Evolutionary conservation across 92 coral and sea anemone genomes (phyloP).

Genomic region (Meandrina meandrites): DNA sequence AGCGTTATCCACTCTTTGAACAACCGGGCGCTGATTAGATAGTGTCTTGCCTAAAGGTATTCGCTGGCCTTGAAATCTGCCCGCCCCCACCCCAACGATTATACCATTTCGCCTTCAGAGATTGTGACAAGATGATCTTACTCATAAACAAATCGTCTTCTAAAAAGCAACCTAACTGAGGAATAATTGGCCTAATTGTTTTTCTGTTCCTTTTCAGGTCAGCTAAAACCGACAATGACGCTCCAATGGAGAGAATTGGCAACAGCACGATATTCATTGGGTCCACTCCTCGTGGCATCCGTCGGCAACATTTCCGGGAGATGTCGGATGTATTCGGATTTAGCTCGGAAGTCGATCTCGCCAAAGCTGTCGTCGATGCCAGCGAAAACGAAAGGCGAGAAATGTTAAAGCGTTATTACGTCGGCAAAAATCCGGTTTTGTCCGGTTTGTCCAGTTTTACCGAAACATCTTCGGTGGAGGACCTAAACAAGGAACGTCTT

Average conservation of each 20-base stretch:
- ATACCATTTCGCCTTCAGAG: no score
- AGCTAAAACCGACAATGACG: slow-evolving; percentile 8
- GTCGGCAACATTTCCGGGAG: slow-evolving; percentile 74
- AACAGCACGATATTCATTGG: slow-evolving; percentile 69
- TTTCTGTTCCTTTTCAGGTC: slow-evolving; percentile 31
- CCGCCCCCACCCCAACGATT: no score
- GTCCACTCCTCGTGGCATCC: slow-evolving; percentile 78
- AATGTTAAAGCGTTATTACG: slow-evolving; percentile 63
- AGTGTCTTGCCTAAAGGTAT: no score
- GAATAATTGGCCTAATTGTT: no score
- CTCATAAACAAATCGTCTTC: no score
- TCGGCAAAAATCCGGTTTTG: slow-evolving; percentile 52
- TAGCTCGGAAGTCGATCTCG: slow-evolving; percentile 71
- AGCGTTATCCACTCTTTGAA: no score
- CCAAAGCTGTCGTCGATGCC: slow-evolving; percentile 53
- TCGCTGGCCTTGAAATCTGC: no score
- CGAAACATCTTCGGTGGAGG: not conserved
- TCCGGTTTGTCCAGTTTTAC: slow-evolving; percentile 28
- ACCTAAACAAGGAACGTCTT: not conserved
- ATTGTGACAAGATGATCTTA: no score
- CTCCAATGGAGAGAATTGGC: slow-evolving; percentile 55
- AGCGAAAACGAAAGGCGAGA: slow-evolving; percentile 46
- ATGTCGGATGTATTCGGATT: slow-evolving; percentile 63
- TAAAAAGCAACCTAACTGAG: no score
- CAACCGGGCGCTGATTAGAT: no score